Base-by-base conservation (phyloP, 2,113 vertebrate genomes). In the Pelusios castaneus region DNA sequence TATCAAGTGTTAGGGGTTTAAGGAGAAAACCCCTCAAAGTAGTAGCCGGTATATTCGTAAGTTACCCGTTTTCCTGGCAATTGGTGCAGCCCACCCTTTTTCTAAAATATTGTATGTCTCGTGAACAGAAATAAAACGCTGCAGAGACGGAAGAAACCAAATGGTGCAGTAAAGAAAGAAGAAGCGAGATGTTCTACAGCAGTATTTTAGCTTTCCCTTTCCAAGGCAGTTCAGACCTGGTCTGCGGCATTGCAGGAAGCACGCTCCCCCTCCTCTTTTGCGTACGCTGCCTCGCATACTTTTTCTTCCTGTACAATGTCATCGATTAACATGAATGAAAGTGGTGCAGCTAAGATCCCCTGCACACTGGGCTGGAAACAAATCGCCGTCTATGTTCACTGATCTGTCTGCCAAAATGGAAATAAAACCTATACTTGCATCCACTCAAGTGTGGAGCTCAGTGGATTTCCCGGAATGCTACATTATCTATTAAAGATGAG, bases 271-370 rank as follows among this genome's bases (percentile, higher is more conserved):
- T 81, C 6, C 9, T 58, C 17, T 51, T 25, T 2, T 8, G 27
- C 3, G 5, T 0, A 0, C 67, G 73, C 56, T 2, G 1, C 52
- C 87, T 31, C 14, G 1, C 3, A 2, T 82, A 19, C n/a, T 82
- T 94, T 55, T 41, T 88, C 5, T 77, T 90, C 49, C 70, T 51
- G 67, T 52, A 81, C 22, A 43, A 16, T 38, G 17, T 92, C 29
- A 80, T 83, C 34, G 2, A 56, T 90, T 87, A 88, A 38, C 9
- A 38, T 55, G 89, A 88, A 51, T 73, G 54, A 34, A 91, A 67
- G 58, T 2, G 0, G 41, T 92, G 58, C 70, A 93, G 81, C 4
- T 24, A n/a, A 29, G 81, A 82, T 92, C 29, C 19, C 4, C n/a
- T 0, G 0, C 75, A 60, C 5, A 0, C 88, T 29, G 67, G 75